A percentile compares a stretch with the other conserved stretches of the same genome.
Conservation (phyloP, 2,888 invertebrate genomes). For the Eudasyphora cyanicolor region DNA sequence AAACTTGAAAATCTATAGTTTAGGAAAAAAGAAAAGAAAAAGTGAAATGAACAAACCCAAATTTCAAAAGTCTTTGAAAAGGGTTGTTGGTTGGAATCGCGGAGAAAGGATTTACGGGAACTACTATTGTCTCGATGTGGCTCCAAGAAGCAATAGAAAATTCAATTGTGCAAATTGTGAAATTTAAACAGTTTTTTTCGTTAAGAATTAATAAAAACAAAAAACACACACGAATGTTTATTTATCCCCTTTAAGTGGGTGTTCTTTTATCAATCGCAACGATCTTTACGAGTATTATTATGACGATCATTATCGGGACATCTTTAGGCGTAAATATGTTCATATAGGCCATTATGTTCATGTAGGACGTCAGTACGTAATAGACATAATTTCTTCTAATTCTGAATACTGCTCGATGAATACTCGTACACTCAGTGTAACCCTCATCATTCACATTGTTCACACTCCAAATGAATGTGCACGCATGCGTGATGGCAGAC, state of each 20-base stretch:
- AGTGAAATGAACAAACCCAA: background rate
- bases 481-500: background rate
- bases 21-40: too few relatives aligned
- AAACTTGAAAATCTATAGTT: background rate
- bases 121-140: background rate
- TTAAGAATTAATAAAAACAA: background rate
- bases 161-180: background rate
- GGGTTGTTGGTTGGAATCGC: too few relatives aligned
- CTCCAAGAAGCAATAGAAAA: background rate
- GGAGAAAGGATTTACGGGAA: background rate
- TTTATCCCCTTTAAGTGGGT: background rate
- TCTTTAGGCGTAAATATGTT: background rate
- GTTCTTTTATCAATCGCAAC: background rate
- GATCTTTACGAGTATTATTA: background rate
- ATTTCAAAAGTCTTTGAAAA: background rate
- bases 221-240: too few relatives aligned
- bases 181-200: background rate
- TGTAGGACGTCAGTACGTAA: background rate
- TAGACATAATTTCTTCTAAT: background rate
- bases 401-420: too few relatives aligned
- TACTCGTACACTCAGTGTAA: background rate
- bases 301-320: background rate
- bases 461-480: background rate
- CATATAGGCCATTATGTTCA: background rate
- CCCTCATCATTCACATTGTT: background rate